Percentiles rank a stretch among this genome's conserved stretches.
phyloP scores from a whole-genome alignment of 2,888 invertebrate genomes.

The Agonopterix heracliana region DNA sequence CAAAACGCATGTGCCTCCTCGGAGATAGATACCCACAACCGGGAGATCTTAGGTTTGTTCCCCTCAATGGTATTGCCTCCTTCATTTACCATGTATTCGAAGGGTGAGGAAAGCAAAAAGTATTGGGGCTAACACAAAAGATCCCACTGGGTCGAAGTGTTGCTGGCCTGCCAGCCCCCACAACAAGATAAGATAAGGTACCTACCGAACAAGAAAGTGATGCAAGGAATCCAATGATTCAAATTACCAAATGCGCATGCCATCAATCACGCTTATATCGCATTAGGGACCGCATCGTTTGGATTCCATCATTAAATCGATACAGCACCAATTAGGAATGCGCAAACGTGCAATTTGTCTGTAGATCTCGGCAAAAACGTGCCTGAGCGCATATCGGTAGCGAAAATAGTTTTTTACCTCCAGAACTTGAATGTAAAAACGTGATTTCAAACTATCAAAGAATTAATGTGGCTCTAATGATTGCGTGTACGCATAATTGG shows the following conservation, averaged over 20 bases:
- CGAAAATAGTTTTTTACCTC: not conserved
- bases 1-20: no score
- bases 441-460: not conserved
- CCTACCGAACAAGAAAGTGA: not conserved
- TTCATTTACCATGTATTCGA: no score
- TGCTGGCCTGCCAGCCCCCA: no score
- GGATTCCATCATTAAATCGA: not conserved
- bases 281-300: not conserved
- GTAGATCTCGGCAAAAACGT: not conserved
- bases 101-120: no score
- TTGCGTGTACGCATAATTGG: no score
- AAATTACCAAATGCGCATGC: constrained; percentile 2
- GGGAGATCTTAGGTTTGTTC: no score
- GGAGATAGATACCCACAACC: no score
- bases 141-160: no score
- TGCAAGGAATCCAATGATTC: not conserved
- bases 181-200: no score
- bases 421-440: not conserved
- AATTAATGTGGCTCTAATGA: no score
- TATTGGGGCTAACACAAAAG: no score
- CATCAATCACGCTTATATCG: not conserved
- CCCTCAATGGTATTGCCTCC: no score
- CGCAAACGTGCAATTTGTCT: not conserved
- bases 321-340: not conserved
- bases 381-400: not conserved